A percentile compares a stretch with the other conserved stretches of the same genome.
phyloP scores from a whole-genome alignment of 2,797 vertebrate species.

The Xenops minutus region DNA sequence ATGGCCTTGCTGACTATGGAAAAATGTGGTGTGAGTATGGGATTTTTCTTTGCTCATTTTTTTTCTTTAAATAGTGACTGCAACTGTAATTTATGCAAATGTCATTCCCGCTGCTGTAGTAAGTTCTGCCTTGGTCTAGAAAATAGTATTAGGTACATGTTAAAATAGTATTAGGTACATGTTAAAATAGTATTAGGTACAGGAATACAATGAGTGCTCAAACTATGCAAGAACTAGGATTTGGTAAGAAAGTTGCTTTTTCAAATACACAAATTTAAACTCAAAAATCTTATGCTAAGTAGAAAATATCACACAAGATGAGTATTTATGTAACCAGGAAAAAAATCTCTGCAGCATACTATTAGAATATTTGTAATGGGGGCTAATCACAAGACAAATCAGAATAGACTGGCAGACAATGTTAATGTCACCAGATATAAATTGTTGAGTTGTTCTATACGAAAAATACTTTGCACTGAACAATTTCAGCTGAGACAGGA shows the following conservation, averaged over 20 bases:
- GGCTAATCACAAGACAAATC: neutral
- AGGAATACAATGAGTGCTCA: neutral
- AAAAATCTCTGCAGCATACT: neutral
- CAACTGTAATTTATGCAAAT: neutral
- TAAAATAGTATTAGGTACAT: neutral
- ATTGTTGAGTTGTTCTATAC: neutral
- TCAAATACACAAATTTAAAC: neutral
- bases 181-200: neutral
- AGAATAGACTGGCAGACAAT: neutral
- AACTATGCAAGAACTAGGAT: neutral
- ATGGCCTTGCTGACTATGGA: neutral
- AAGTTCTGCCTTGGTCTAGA: neutral
- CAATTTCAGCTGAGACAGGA: neutral
- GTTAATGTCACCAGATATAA: neutral
- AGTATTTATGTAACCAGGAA: neutral
- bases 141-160: neutral
- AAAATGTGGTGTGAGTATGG: neutral
- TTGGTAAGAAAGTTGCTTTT: neutral
- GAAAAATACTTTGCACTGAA: neutral
- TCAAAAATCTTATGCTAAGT: neutral
- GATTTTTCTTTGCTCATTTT: neutral
- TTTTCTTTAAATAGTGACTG: neutral
- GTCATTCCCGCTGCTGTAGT: neutral
- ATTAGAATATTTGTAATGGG: neutral
- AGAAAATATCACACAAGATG: neutral